These are phyloP conservation scores for Nesidiocoris tenuis DNA, from an alignment of 2,888 invertebrate species.

Conservation along the genomic window DNA sequence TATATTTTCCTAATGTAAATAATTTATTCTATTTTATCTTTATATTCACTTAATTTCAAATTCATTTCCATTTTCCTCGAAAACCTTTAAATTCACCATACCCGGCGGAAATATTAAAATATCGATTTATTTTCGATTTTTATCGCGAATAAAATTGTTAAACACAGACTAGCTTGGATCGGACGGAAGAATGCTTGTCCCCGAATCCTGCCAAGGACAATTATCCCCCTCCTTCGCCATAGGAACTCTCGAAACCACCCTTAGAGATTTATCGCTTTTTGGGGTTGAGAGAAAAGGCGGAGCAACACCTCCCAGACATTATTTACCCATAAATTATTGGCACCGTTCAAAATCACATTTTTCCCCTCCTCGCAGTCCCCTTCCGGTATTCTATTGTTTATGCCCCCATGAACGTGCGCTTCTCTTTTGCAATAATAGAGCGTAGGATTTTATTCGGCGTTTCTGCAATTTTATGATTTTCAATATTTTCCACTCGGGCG, in stretches of 20 bases:
- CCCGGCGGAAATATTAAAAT: no score
- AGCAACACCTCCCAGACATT: slow-evolving; percentile 18
- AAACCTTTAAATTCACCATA: no score
- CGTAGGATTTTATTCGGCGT: background rate
- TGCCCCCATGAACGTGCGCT: background rate
- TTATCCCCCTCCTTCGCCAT: slow-evolving; percentile 7
- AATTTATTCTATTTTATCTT: no score
- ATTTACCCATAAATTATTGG: slow-evolving; percentile 29
- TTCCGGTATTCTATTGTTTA: background rate
- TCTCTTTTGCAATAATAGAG: no score
- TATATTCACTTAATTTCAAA: no score
- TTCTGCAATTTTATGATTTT: background rate
- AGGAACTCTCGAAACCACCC: slow-evolving; percentile 4
- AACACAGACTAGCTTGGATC: no score
- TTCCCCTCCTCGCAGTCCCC: background rate
- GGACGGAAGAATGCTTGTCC: background rate
- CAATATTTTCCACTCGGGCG: background rate
- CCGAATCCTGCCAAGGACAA: slow-evolving; percentile 11
- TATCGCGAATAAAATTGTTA: no score
- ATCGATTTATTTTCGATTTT: no score
- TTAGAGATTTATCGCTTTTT: slow-evolving; percentile 16
- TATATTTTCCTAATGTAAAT: no score
- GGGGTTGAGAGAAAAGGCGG: background rate
- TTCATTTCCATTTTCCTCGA: no score
- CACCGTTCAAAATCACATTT: slow-evolving; percentile 24